These are phyloP conservation scores for Cydia fagiglandana DNA, from an alignment of 1,140 invertebrate genomes.

Conservation along the genomic window DNA sequence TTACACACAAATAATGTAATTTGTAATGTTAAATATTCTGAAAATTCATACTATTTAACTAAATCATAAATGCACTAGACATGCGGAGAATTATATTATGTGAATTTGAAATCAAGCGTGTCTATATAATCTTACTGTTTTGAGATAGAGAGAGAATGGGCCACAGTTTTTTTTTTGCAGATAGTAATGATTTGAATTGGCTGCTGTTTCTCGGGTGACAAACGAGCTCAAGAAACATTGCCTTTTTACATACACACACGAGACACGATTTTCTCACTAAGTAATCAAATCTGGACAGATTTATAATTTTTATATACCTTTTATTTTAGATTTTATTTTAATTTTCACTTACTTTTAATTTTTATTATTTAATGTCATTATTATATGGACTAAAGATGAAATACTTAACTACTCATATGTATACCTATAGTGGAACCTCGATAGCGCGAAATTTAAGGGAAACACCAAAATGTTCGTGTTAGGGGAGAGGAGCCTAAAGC, in stretches of 20 bases:
- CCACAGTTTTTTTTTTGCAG: neutral
- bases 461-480: too few species aligned
- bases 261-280: neutral
- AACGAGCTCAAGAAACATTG: neutral
- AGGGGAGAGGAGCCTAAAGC: too few species aligned
- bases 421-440: too few species aligned
- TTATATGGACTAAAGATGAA: too few species aligned
- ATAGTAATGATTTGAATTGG: constrained; percentile 8
- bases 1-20: too few species aligned
- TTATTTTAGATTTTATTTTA: neutral
- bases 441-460: too few species aligned
- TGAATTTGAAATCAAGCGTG: neutral
- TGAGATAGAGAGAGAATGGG: neutral
- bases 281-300: neutral
- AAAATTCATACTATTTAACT: too few species aligned
- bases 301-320: neutral
- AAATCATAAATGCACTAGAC: too few species aligned
- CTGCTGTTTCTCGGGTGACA: neutral
- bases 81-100: too few species aligned
- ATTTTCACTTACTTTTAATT: constrained; percentile 1
- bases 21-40: too few species aligned
- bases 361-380: neutral
- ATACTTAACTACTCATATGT: too few species aligned
- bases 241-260: too few species aligned
- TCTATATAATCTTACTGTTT: neutral